Evolutionary conservation across 2,888 invertebrate species (phyloP), one percentile per base, ranked within the genome.

Genomic region (Scotopteryx bipunctaria): DNA sequence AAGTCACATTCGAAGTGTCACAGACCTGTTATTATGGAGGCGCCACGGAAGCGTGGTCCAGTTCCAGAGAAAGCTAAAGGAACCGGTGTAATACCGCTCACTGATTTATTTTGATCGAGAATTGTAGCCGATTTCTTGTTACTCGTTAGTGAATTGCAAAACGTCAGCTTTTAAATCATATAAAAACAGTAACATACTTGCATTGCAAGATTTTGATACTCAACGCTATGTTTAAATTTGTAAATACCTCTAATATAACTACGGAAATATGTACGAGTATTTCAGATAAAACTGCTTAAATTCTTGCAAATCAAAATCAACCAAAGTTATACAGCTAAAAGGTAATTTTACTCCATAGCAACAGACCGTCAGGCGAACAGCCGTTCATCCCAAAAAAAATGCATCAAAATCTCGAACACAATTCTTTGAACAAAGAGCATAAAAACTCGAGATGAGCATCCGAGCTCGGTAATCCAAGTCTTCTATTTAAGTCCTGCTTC

Each of bases 61-160:
- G 78, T 80, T 84, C 66, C 75, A 74, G 82, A 78, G 85, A 86
- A 83, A 86, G 83, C 74, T 66, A 59, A 49, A 63, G 66, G 65
- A 68, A 66, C 66, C 61, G 60, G 65, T 63, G 62, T 62, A 66
- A 59, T 61, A 53, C 67, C 56, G 63, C 54, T 61, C 32, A 31
- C 52, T 55, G 40, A 53, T 53, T 53, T 53, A 53, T 53, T 44
- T 53, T 25, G 31, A 48, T 48, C 54, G 40, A 46, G 36, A 41
- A 54, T 40, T 48, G 49, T 38, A 44, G 41, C 40, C 35, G 44
- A 35, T 48, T 54, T 54, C 54, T 54, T 44, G 35, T 35, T 36
- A 54, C 48, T 54, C 40, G 40, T 40, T 54, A 47, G 37, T 19
- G 32, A 38, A 31, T 43, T 16, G 43, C 43, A 53, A 52, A 23